These are phyloP conservation scores for Prunella himalayana DNA, from an alignment of 2,113 vertebrate species.

Conservation along the genomic window DNA sequence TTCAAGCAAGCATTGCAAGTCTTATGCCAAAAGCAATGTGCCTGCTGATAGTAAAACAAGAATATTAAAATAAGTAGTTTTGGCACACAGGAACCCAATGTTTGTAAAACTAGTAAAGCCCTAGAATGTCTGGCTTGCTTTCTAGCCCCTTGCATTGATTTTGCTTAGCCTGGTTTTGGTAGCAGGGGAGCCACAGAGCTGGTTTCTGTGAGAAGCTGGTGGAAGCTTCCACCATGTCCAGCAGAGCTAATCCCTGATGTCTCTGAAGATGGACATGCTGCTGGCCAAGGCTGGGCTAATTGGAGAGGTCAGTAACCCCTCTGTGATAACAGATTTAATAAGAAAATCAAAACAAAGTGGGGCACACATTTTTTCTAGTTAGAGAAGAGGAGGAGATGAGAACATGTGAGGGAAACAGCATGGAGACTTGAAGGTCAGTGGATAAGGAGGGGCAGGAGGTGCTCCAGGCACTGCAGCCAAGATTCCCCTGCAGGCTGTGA, in stretches of 20 bases:
- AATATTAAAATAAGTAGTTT: background rate
- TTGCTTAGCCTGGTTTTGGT: background rate
- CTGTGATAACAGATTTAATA: background rate
- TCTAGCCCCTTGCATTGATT: background rate
- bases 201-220: background rate
- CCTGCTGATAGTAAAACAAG: background rate
- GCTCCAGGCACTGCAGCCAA: background rate
- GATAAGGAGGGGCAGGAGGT: background rate
- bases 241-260: background rate
- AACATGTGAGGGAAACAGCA: background rate
- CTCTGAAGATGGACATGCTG: background rate
- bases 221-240: background rate
- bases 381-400: background rate
- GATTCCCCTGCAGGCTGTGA: fast-evolving
- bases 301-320: fast-evolving
- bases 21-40: background rate
- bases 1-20: background rate
- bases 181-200: fast-evolving
- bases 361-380: background rate
- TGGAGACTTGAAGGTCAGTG: background rate
- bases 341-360: background rate
- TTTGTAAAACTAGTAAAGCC: background rate
- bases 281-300: background rate
- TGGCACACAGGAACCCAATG: background rate
- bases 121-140: background rate